Evolutionary conservation across 2,797 vertebrate species (phyloP).

Genomic region (Oreochromis grahami): DNA sequence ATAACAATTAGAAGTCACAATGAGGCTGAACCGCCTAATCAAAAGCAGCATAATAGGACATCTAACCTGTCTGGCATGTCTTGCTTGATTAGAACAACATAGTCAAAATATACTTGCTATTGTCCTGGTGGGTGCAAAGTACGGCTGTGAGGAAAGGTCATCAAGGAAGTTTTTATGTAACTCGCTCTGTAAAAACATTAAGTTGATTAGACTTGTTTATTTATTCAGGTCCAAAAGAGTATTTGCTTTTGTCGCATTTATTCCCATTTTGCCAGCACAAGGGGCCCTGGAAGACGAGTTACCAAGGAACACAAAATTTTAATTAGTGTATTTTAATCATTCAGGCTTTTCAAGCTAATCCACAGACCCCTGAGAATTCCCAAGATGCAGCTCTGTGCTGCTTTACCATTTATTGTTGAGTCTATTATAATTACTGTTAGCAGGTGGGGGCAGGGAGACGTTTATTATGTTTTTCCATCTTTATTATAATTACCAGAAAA

Average conservation of each 20-base stretch:
- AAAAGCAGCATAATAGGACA: conserved; percentile 36
- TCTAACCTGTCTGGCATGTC: conserved; percentile 38
- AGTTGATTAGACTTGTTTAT: conserved; percentile 89
- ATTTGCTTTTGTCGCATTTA: conserved; percentile 99
- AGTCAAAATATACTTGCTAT: conserved; percentile 31
- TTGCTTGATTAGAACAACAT: conserved; percentile 39
- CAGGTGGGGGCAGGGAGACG: conserved; percentile 99
- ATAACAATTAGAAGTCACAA: conserved; percentile 28
- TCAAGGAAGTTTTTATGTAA: conserved; percentile 66
- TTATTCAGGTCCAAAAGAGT: conserved; percentile 99
- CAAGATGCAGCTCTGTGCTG: conserved; percentile 99
- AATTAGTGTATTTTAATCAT: conserved; percentile 99
- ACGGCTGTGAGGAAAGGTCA: conserved; percentile 58
- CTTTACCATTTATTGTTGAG: conserved; percentile 99
- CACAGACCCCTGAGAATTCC: conserved; percentile 99
- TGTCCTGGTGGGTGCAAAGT: conserved; percentile 41
- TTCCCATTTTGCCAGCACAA: conserved; percentile 99
- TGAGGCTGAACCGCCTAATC: conserved; percentile 23
- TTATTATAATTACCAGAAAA: conserved; percentile 99
- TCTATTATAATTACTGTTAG: conserved; percentile 99
- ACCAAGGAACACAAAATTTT: conserved; percentile 99
- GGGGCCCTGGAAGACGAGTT: conserved; percentile 99
- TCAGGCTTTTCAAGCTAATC: conserved; percentile 99
- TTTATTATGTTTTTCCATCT: conserved; percentile 99
- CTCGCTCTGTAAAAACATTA: conserved; percentile 64